phyloP scores from a whole-genome alignment of 2,888 invertebrate genomes.

The Drosophila mimica region DNA sequence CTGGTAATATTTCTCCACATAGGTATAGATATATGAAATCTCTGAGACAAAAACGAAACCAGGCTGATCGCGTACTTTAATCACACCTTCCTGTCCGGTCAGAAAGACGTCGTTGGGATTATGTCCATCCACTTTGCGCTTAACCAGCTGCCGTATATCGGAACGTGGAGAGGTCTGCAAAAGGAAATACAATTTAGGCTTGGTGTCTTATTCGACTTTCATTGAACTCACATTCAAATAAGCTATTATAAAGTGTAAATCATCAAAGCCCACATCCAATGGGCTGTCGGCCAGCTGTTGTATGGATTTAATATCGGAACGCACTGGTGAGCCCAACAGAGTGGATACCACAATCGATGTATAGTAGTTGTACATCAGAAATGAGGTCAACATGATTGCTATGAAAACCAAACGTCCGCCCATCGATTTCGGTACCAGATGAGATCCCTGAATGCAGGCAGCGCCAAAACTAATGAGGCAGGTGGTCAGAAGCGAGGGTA shows the following conservation, averaged over 20 bases:
- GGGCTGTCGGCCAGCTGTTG: slow-evolving; percentile 86
- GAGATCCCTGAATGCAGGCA: slow-evolving; percentile 86
- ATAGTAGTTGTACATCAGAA: slow-evolving; percentile 87
- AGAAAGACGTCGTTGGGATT: slow-evolving; percentile 70
- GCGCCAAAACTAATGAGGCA: slow-evolving; percentile 85
- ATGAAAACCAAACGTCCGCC: slow-evolving; percentile 84
- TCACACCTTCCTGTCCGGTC: slow-evolving; percentile 70
- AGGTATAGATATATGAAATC: slow-evolving; percentile 69
- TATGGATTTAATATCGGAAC: slow-evolving; percentile 86
- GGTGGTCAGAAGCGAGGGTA: slow-evolving; percentile 80
- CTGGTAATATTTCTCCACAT: slow-evolving; percentile 77
- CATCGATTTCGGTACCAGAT: slow-evolving; percentile 84
- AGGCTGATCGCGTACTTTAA: slow-evolving; percentile 71
- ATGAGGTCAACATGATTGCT: slow-evolving; percentile 79
- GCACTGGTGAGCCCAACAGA: slow-evolving; percentile 87
- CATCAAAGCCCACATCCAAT: slow-evolving; percentile 86
- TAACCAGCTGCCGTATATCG: slow-evolving; percentile 71
- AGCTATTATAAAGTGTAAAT: slow-evolving; percentile 82
- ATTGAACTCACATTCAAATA: slow-evolving; percentile 76
- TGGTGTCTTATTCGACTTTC: no score
- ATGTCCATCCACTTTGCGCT: slow-evolving; percentile 70
- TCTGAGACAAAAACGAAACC: slow-evolving; percentile 83
- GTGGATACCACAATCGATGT: slow-evolving; percentile 88
- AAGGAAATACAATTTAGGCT: background rate
- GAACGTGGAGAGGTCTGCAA: slow-evolving; percentile 63